Evolutionary conservation across 2,888 invertebrate genomes (phyloP), one percentile per base, ranked within the genome.

Genomic region (Ennomos quercinarius): DNA sequence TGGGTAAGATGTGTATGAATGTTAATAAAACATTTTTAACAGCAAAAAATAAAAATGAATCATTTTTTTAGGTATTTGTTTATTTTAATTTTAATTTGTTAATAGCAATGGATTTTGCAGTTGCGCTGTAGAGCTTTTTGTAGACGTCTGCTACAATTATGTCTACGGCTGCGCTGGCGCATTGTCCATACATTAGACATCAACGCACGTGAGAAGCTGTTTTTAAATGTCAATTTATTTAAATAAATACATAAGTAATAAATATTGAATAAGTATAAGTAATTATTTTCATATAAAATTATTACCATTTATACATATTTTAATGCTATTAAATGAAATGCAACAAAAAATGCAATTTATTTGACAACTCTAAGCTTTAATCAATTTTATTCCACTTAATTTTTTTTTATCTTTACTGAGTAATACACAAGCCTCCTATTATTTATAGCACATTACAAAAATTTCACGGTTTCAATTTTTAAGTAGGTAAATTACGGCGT

Each of bases 141-240:
- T 61, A 61, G 60, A 44, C 17, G 40, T 51, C 38, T 42, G 58
- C 58, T 64, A 63, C 58, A 41, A 47, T 34, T 52, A 17, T 34
- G 4, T 60, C 59, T 64, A 64, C 61, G 48, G 38, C 59, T 68
- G 64, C 67, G 64, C 63, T 49, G 27, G 69, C 70, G 68, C 64
- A 69, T 58, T 36, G 57, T 36, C 13, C 63, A 44, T 78, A 68
- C 66, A 80, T 77, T 79, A 84, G 84, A 84, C 70, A 65, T 84
- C 77, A 84, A 84, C 83, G 84, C 78, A 74, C 68, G 43, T 17
- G 10, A 10, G 36, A 13, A 27, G 39, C 39, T 55, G 35, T 46
- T 34, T n/a, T 17, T 27, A 63, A n/a, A 42, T 43, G 12, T 13
- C 35, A 9, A 39, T 10, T 57, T 8, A 44, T 37, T 46, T 27